Evolutionary conservation across 2,113 vertebrate genomes (phyloP).

Genomic region (Petroica traversi): DNA sequence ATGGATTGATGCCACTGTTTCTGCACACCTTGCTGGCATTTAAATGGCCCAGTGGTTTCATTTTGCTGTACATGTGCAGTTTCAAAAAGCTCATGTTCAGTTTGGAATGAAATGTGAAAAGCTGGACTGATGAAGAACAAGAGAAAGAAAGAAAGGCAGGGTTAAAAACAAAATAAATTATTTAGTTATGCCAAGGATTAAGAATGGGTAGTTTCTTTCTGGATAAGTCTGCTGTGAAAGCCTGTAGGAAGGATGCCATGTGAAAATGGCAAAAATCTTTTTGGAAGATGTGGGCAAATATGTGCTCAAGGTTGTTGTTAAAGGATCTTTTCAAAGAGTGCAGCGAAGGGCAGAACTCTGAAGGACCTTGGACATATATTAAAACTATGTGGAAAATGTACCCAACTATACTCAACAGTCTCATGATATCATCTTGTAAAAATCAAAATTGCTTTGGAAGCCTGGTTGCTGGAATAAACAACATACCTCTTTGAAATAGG

Average conservation of each 20-base stretch:
- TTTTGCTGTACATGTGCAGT: not conserved
- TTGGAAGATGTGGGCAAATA: not conserved
- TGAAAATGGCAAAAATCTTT: not conserved
- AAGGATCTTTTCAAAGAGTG: not conserved
- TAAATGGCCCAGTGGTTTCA: not conserved
- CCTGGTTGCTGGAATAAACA: not conserved
- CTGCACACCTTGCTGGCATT: not conserved
- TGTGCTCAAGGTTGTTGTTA: not conserved
- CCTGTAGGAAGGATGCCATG: not conserved
- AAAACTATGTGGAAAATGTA: not conserved
- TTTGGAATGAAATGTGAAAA: not conserved
- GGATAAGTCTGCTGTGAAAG: not conserved
- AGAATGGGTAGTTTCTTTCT: not conserved
- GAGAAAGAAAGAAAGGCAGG: not conserved
- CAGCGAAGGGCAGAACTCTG: not conserved
- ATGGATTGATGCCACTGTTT: not conserved
- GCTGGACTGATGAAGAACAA: not conserved
- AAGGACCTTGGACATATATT: not conserved
- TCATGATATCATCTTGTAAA: not conserved
- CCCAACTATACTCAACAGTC: not conserved
- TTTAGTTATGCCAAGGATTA: not conserved
- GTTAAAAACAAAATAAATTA: not conserved
- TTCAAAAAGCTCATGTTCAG: not conserved
- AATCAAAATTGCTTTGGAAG: not conserved
- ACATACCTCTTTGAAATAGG: not conserved